Percentiles rank a stretch among this genome's conserved stretches.
phyloP scores from a whole-genome alignment of 2,888 invertebrate genomes.

The Hyalella azteca region DNA sequence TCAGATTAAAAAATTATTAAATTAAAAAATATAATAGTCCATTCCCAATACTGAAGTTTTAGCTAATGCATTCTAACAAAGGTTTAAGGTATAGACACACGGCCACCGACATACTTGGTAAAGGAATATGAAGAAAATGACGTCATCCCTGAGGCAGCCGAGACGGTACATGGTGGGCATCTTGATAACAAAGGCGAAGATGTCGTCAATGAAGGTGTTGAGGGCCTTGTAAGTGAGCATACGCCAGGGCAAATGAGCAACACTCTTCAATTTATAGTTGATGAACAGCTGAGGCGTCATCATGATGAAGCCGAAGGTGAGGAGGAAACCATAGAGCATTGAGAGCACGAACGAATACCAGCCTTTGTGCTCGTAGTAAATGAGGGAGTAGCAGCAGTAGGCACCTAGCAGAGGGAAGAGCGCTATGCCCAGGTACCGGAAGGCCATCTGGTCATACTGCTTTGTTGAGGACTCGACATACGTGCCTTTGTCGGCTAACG shows the following conservation, averaged over 20 bases:
- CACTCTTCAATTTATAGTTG: slow-evolving; percentile 98
- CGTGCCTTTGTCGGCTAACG: slow-evolving; percentile 94
- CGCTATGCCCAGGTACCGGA: slow-evolving; percentile 94
- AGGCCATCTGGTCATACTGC: slow-evolving; percentile 92
- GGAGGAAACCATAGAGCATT: slow-evolving; percentile 95
- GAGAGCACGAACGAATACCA: slow-evolving; percentile 98
- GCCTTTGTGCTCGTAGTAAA: slow-evolving; percentile 94
- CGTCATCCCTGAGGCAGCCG: slow-evolving; percentile 93
- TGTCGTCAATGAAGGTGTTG: slow-evolving; percentile 99
- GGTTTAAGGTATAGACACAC: no score
- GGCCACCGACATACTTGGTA: slow-evolving; percentile 69
- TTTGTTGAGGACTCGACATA: slow-evolving; percentile 94
- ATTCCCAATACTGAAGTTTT: no score
- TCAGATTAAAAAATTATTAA: no score
- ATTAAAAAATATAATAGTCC: no score
- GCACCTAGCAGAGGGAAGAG: slow-evolving; percentile 90
- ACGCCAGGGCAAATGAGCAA: slow-evolving; percentile 98
- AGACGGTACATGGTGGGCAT: slow-evolving; percentile 99
- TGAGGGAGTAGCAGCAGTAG: slow-evolving; percentile 84
- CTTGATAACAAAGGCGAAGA: slow-evolving; percentile 99
- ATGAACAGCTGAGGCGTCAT: slow-evolving; percentile 99
- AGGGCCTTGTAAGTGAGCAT: slow-evolving; percentile 99
- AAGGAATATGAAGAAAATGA: slow-evolving; percentile 97
- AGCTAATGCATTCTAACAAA: no score
- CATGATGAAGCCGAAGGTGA: slow-evolving; percentile 98